Conservation (phyloP, 1,140 invertebrate species). For the Tetramorium alpestre region DNA sequence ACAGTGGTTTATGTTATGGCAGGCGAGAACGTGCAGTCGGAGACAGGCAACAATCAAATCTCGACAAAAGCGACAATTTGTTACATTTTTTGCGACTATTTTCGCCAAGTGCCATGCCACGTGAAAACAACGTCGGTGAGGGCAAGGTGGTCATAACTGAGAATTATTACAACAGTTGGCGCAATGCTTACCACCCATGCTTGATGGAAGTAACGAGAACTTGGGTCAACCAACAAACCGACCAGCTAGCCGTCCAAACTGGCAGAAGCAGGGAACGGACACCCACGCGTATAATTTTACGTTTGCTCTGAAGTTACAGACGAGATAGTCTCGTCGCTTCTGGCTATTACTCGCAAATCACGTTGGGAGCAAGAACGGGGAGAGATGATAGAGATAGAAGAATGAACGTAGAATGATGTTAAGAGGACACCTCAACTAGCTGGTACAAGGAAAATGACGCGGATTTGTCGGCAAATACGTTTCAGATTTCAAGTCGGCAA, state of each 20-base stretch:
- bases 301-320: constrained; percentile 53
- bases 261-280: constrained; percentile 21
- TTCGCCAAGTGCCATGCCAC: background rate
- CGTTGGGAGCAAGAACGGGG: background rate
- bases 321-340: constrained; percentile 39
- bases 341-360: constrained; percentile 49
- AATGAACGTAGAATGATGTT: constrained; percentile 26
- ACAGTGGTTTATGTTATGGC: background rate
- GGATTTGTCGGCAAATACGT: background rate
- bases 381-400: constrained; percentile 4
- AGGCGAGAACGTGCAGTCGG: background rate
- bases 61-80: constrained; percentile 22
- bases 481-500: background rate
- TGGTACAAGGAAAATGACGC: background rate
- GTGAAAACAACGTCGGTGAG: constrained; percentile 13
- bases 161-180: constrained; percentile 75
- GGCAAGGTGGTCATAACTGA: constrained; percentile 50
- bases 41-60: constrained; percentile 23
- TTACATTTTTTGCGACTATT: constrained; percentile 36
- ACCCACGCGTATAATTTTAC: constrained; percentile 64
- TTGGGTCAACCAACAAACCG: constrained; percentile 21
- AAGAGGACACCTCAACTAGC: background rate
- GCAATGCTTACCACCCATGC: constrained; percentile 16
- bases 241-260: constrained; percentile 4
- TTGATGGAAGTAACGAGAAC: constrained; percentile 31